Evolutionary conservation across 2,797 vertebrate species (phyloP).

Genomic region (Pogonophryne albipinna): DNA sequence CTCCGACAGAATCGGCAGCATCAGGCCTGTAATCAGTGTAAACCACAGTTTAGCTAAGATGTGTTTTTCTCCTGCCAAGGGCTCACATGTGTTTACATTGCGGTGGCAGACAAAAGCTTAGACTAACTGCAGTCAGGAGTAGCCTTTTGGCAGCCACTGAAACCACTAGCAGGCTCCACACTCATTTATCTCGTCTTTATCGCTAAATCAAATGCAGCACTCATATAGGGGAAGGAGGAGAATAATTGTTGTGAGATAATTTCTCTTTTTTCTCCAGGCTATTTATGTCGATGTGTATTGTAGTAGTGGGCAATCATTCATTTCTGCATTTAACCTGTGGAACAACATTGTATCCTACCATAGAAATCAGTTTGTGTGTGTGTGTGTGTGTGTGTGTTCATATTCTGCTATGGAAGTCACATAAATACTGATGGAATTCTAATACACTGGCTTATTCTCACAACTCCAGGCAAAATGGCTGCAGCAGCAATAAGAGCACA

Average conservation of each 20-base stretch:
- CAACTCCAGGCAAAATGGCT: slow-evolving; percentile 67
- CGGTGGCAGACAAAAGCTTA: slow-evolving; percentile 72
- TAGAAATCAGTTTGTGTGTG: slow-evolving; percentile 4
- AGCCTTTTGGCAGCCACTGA: slow-evolving; percentile 86
- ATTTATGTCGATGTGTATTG: slow-evolving; percentile 60
- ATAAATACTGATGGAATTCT: slow-evolving; percentile 70
- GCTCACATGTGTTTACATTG: slow-evolving; percentile 80
- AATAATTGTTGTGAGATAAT: slow-evolving; percentile 90
- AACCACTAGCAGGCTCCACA: slow-evolving; percentile 84
- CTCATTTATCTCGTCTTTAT: slow-evolving; percentile 93
- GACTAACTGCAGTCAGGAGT: slow-evolving; percentile 66
- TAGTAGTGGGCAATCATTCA: slow-evolving; percentile 31
- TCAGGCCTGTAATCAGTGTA: slow-evolving; percentile 77
- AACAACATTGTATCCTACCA: slow-evolving; percentile 30
- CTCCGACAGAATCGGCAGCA: slow-evolving; percentile 72
- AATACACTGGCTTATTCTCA: slow-evolving; percentile 59
- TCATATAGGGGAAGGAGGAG: slow-evolving; percentile 81
- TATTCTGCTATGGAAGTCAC: slow-evolving; percentile 45
- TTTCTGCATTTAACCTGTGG: slow-evolving; percentile 58
- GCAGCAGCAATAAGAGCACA: slow-evolving; percentile 71
- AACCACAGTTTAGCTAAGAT: slow-evolving; percentile 75
- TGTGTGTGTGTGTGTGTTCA: slow-evolving; percentile 6
- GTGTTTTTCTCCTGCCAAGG: slow-evolving; percentile 75
- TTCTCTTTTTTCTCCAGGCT: slow-evolving; percentile 76
- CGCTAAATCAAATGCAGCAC: slow-evolving; percentile 88